Base-by-base conservation (phyloP, 2,797 vertebrate species). In the Nannoperca australis region DNA sequence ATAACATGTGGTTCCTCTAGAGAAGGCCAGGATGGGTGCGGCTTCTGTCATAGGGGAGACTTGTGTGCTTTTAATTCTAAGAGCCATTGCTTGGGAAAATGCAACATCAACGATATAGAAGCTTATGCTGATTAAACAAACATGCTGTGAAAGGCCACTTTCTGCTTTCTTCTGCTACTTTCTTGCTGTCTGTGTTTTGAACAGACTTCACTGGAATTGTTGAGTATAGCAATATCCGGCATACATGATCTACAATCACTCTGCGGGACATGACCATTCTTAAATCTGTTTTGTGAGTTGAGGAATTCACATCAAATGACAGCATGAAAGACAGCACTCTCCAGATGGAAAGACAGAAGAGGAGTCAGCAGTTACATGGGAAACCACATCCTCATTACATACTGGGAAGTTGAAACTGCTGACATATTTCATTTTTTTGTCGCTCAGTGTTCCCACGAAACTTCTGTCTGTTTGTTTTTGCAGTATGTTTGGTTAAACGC, bases 271-370 rank as follows among this genome's bases (percentile, higher is more conserved):
- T 22, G 5, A 20, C 24, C 32, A 59, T 32, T 67, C 54, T 67
- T 20, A 68, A 64, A 56, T 70, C 30, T 66, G 12, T 42, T 70
- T 30, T 60, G n/a, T 34, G 36, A 73, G 36, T 47, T 55, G 32
- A 76, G 36, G 68, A 64, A 60, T 42, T 68, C 62, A 53, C 56
- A 53, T 71, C 5, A 79, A 60, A 79, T 75, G 34, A 49, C 54
- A 58, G 34, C 42, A 42, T 62, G 30, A 53, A 32, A 77, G 58
- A 72, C 45, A 62, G 44, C 40, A 17, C 32, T 47, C 54, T 65
- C 14, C 38, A 62, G 50, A 66, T 42, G 45, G 36, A 56, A 63
- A 12, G 51, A 27, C 20, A 65, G 34, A 70, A 44, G 30, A 62
- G 36, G 42, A 70, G 62, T 75, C 62, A 81, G 74, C 78, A 79